Evolutionary conservation across 2,113 vertebrate species (phyloP).

Genomic region (Herpetotheres cachinnans): DNA sequence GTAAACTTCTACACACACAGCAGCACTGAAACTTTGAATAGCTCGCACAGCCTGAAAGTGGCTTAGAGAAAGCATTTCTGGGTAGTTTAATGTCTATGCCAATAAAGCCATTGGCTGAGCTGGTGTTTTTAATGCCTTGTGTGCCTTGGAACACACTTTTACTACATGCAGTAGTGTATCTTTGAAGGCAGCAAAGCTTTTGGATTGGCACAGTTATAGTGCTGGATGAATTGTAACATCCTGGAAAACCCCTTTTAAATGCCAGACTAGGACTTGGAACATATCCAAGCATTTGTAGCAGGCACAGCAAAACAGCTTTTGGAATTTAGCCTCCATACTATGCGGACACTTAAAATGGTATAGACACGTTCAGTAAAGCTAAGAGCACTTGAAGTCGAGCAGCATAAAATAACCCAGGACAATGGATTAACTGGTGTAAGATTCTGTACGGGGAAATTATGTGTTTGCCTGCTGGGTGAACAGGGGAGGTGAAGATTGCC

Average conservation of each 20-base stretch:
- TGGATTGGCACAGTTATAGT: slow-evolving; percentile 26
- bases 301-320: slow-evolving; percentile 51
- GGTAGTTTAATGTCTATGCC: neutral
- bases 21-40: neutral
- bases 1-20: neutral
- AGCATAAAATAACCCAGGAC: neutral
- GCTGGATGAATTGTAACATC: slow-evolving; percentile 48
- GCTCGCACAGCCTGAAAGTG: neutral
- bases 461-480: neutral
- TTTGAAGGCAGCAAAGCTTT: slow-evolving; percentile 46
- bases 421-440: neutral
- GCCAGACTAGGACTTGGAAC: slow-evolving; percentile 53
- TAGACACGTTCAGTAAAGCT: neutral
- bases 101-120: neutral
- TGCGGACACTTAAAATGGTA: neutral
- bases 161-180: neutral
- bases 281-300: slow-evolving; percentile 42
- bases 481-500: neutral
- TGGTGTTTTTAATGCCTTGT: neutral
- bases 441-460: neutral
- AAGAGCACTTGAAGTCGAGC: slow-evolving; percentile 41
- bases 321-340: neutral
- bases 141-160: slow-evolving; percentile 6
- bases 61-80: neutral
- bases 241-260: slow-evolving; percentile 65